Evolutionary conservation across 2,113 vertebrate genomes (phyloP), one percentile per base, ranked within the genome.

Genomic region (Ranitomeya imitator): DNA sequence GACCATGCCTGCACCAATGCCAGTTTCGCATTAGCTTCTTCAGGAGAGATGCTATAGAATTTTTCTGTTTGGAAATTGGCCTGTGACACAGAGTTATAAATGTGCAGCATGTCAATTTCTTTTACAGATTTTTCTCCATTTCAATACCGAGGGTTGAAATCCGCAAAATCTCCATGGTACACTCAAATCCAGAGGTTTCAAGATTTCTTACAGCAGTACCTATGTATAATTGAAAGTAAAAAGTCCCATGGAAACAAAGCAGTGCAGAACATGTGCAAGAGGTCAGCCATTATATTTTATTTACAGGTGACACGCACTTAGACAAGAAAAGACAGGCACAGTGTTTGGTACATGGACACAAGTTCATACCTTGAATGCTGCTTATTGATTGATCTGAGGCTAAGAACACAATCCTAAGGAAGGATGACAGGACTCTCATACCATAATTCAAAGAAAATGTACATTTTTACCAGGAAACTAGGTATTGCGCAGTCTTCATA

Each of bases 281-380:
- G 45, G 73, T 76, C 73, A 76, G 73, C 8, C 73, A 52, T 76
- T 76, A 76, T 76, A 21, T 76, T 51, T 76, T 76, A 76, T 76
- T 51, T 76, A 45, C 37, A 19, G 10, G 69, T 37, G 69, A 16
- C 73, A 76, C 19, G 2, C 3, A 13, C 51, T 18, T 3, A 13
- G 21, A n/a, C 3, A 6, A 73, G 26, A 73, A 45, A 45, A 45
- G 37, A 45, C 37, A 5, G 37, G 37, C 37, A 45, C 37, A 45
- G 37, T 45, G 2, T 45, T 45, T 45, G 37, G 37, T 45, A 45
- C 37, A 45, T 45, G 37, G 37, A 45, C 37, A 45, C 45, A 14
- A 55, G 52, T 79, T 55, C 11, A 23, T 55, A 55, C 23, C 77
- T n/a, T 14, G 5, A 55, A n/a, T 26, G 7, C 6, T 23, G 11